Evolutionary conservation across 2,797 vertebrate genomes (phyloP).

Genomic region (Pseudochirops corinnae): DNA sequence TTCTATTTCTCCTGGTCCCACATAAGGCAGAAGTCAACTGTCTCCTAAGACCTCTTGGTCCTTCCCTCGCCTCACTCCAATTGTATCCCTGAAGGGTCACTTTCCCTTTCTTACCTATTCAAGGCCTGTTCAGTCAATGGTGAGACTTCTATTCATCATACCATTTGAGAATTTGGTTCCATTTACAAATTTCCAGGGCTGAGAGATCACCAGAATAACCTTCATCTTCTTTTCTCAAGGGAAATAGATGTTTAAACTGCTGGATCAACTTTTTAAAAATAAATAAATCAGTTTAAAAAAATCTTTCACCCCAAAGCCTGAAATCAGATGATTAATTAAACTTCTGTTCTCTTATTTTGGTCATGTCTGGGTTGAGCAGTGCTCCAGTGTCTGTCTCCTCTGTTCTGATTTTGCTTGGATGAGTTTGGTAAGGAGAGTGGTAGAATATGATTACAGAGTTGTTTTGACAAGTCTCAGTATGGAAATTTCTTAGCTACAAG

Average conservation of each 20-base stretch:
- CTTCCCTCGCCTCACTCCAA: not conserved
- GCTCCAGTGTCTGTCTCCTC: constrained; percentile 16
- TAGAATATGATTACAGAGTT: constrained; percentile 31
- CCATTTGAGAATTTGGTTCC: not conserved
- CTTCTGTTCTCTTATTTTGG: constrained; percentile 51
- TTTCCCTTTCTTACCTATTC: not conserved
- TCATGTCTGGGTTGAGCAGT: constrained; percentile 13
- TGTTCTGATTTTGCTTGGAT: constrained; percentile 45
- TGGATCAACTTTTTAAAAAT: not conserved
- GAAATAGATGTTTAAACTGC: not conserved
- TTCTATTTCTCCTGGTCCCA: not conserved
- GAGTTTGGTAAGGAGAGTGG: constrained; percentile 26
- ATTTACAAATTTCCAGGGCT: not conserved
- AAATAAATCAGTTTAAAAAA: constrained; percentile 47
- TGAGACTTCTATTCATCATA: not conserved
- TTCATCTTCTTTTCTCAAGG: not conserved
- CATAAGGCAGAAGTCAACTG: not conserved
- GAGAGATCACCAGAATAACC: not conserved
- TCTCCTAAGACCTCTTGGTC: not conserved
- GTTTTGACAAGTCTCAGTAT: constrained; percentile 53
- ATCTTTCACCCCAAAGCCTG: constrained; percentile 49
- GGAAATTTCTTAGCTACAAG: constrained; percentile 45
- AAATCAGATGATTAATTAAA: constrained; percentile 58
- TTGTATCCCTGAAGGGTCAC: not conserved
- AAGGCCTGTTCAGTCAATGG: not conserved